Base-by-base conservation (phyloP, 2,888 invertebrate species). In the Xanthostigma xanthostigma region DNA sequence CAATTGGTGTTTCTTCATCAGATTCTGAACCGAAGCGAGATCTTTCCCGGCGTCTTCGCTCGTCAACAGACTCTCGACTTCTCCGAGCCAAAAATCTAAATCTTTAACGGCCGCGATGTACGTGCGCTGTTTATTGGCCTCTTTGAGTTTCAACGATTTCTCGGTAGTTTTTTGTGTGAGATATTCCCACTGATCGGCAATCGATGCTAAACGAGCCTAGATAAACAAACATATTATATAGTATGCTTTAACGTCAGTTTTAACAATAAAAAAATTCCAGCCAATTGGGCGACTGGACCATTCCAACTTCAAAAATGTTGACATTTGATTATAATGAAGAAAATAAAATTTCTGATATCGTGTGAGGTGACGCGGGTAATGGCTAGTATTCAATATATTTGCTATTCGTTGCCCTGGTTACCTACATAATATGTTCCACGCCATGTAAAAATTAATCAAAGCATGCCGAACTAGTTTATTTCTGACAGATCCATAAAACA, bases 51-150 rank as follows among this genome's bases (percentile, higher is more conserved):
- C 88, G 70, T 97, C 97, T 65, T 97, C 96, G 35, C 91, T 92
- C 3, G 92, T 92, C 58, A 97, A 68, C 53, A 97, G 72, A 65
- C 92, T 92, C 64, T 96, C 96, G 52, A 96, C 95, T 78, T 98
- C 97, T 58, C 97, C 97, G 49, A 99, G 81, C 98, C 98, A 98
- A 73, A 99, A 98, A 72, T 99, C 98, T 56, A 98, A 79, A 71
- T 98, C 98, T 70, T 99, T 98, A 53, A 98, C 96, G 37, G 94
- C 97, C 50, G 98, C 98, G 69, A 98, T 97, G 74, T 97, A 99
- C 0, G 95, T 95, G 55, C 97, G 82, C 66, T 98, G 98, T 64
- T 96, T 93, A 71, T 97, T 98, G 46, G 98, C 98, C 68, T 99
- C 98, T 69, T 98, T 97, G 60, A 98, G 74, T 66, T 96, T 95